These are phyloP conservation scores for Ophion obscuratus DNA, from an alignment of 2,888 invertebrate genomes.

Conservation along the genomic window DNA sequence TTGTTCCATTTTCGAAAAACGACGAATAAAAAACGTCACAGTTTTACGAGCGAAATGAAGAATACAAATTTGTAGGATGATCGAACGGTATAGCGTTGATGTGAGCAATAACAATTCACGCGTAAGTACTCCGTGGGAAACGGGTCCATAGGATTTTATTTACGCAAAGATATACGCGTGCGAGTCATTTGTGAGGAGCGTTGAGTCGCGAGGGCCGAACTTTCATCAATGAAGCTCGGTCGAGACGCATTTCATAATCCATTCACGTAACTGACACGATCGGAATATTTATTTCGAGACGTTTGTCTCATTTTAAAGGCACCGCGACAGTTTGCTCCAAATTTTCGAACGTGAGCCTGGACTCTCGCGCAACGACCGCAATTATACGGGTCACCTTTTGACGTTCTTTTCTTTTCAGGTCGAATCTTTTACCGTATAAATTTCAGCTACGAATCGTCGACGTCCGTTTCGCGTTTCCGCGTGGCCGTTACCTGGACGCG, in stretches of 20 bases:
- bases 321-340: slow-evolving; percentile 47
- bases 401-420: slow-evolving; percentile 28
- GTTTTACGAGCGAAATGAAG: not conserved
- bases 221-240: slow-evolving; percentile 58
- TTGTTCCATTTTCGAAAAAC: not conserved
- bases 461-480: not conserved
- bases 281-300: slow-evolving; percentile 64
- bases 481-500: not conserved
- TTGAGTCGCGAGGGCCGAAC: slow-evolving; percentile 19
- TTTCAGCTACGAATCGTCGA: not conserved
- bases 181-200: slow-evolving; percentile 53
- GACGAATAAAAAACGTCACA: too few relatives aligned
- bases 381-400: slow-evolving; percentile 59
- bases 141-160: not conserved
- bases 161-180: slow-evolving; percentile 26
- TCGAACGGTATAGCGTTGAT: too few relatives aligned
- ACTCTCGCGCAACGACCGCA: slow-evolving; percentile 44
- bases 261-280: slow-evolving; percentile 68
- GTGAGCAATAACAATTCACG: too few relatives aligned
- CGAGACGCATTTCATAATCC: slow-evolving; percentile 61
- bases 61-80: not conserved
- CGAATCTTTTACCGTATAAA: slow-evolving; percentile 30
- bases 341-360: slow-evolving; percentile 23
- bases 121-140: not conserved
- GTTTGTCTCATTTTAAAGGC: slow-evolving; percentile 43